These are phyloP conservation scores for Siniperca undulata DNA, from an alignment of 2,797 vertebrate genomes.

Conservation along the genomic window DNA sequence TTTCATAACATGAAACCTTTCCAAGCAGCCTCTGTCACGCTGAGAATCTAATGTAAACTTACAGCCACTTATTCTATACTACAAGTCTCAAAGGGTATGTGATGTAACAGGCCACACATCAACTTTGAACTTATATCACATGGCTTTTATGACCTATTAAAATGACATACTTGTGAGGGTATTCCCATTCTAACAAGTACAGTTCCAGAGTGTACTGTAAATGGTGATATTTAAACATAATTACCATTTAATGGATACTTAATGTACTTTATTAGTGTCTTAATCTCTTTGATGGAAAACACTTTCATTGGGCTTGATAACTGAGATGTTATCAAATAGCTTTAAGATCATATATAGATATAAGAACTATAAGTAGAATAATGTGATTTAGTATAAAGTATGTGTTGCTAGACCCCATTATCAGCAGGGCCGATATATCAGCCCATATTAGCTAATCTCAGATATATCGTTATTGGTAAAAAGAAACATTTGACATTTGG, in stretches of 20 bases:
- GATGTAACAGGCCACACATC: background rate
- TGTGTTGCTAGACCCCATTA: background rate
- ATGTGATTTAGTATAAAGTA: background rate
- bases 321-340: conserved; percentile 4
- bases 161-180: background rate
- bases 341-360: background rate
- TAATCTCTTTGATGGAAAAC: background rate
- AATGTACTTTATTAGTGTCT: conserved; percentile 17
- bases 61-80: conserved; percentile 27
- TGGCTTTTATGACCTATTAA: background rate
- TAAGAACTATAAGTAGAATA: background rate
- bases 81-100: conserved; percentile 23
- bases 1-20: conserved; percentile 54
- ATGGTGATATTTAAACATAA: conserved; percentile 33
- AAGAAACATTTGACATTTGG: background rate
- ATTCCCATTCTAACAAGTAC: background rate
- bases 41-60: conserved; percentile 33
- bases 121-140: background rate
- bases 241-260: conserved; percentile 33
- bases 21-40: conserved; percentile 30
- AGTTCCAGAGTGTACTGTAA: conserved; percentile 6
- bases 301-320: conserved; percentile 1
- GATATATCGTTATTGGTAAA: background rate
- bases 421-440: background rate
- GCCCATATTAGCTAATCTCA: background rate